phyloP scores from a whole-genome alignment of 2,888 invertebrate genomes.

The Catocala fraxini region DNA sequence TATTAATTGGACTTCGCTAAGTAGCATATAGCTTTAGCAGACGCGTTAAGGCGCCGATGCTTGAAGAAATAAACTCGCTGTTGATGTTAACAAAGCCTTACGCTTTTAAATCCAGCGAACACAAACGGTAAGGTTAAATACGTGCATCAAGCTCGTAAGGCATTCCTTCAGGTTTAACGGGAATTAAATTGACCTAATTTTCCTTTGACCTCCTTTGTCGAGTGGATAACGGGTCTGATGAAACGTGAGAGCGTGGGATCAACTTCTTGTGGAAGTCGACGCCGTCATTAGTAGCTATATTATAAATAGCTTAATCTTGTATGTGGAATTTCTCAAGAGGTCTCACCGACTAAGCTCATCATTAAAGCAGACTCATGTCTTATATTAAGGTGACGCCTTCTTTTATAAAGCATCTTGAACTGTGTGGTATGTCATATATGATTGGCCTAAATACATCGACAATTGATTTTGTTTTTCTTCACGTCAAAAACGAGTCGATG shows the following conservation, averaged over 20 bases:
- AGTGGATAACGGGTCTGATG: constrained; percentile 38
- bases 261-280: constrained; percentile 26
- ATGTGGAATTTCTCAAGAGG: background rate
- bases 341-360: background rate
- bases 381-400: too few species aligned
- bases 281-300: constrained; percentile 18
- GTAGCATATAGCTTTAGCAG: too few species aligned
- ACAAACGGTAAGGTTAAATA: constrained; percentile 45
- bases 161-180: constrained; percentile 52
- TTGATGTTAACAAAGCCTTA: constrained; percentile 19
- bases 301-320: constrained; percentile 1
- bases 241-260: constrained; percentile 31
- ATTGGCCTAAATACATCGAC: too few species aligned
- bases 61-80: background rate
- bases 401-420: too few species aligned
- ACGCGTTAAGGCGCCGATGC: too few species aligned
- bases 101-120: constrained; percentile 31
- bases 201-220: constrained; percentile 45
- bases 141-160: constrained; percentile 50
- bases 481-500: too few species aligned
- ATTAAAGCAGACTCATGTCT: too few species aligned
- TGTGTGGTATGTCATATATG: too few species aligned
- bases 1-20: too few species aligned
- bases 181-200: constrained; percentile 58
- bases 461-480: too few species aligned